A percentile compares a stretch with the other conserved stretches of the same genome.
These are phyloP conservation scores for Plutella xylostella DNA, from an alignment of 2,888 invertebrate species.

Conservation along the genomic window DNA sequence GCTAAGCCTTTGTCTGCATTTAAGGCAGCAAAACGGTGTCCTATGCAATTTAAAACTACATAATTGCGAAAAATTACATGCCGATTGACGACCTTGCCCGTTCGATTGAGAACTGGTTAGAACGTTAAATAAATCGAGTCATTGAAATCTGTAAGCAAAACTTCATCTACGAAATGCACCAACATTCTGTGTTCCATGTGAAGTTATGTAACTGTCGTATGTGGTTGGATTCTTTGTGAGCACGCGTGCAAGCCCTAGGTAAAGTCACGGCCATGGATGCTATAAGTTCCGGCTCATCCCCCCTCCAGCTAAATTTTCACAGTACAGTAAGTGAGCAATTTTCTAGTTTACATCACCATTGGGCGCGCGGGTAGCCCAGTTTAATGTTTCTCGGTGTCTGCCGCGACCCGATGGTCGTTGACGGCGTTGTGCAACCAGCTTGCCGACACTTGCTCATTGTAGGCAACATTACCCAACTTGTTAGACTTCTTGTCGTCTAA, in stretches of 20 bases:
- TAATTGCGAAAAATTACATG: slow-evolving; percentile 1
- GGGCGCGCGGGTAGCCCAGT: slow-evolving; percentile 63
- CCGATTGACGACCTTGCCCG: slow-evolving; percentile 2
- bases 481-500: slow-evolving; percentile 60
- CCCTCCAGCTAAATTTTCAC: slow-evolving; percentile 48
- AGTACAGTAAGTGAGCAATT: slow-evolving; percentile 68
- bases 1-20: too few species aligned
- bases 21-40: neutral
- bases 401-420: slow-evolving; percentile 58
- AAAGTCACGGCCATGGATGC: slow-evolving; percentile 42
- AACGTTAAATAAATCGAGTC: neutral
- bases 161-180: neutral
- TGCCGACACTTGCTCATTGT: slow-evolving; percentile 66
- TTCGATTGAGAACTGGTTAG: slow-evolving; percentile 3
- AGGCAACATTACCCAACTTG: slow-evolving; percentile 59
- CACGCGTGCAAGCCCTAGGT: slow-evolving; percentile 15
- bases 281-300: slow-evolving; percentile 54
- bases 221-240: neutral
- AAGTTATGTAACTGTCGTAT: neutral
- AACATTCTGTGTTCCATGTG: too few species aligned
- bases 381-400: slow-evolving; percentile 50
- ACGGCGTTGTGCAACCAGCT: slow-evolving; percentile 57
- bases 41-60: neutral
- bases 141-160: neutral
- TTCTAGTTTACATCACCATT: slow-evolving; percentile 66